Conservation (phyloP, 2,113 vertebrate species). For the Oostethus manadensis region DNA sequence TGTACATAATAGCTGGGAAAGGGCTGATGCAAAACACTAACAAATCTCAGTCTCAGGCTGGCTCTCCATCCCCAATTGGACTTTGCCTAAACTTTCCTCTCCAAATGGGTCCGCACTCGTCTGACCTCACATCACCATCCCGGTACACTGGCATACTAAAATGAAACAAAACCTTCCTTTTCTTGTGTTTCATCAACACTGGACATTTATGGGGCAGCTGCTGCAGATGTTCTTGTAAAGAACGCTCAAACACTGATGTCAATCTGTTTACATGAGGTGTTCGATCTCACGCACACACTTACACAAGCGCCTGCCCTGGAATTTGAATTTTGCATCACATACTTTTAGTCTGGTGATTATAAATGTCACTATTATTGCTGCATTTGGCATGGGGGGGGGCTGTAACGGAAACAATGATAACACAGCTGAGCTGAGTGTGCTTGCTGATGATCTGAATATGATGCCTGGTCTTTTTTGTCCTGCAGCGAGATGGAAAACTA, state of each 20-base stretch:
- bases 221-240: slow-evolving; percentile 74
- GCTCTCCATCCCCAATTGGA: slow-evolving; percentile 52
- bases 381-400: no score
- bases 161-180: slow-evolving; percentile 61
- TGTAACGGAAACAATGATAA: no score
- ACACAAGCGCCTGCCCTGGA: slow-evolving; percentile 34
- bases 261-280: slow-evolving; percentile 67
- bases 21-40: slow-evolving; percentile 11
- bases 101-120: slow-evolving; percentile 56
- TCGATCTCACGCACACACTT: slow-evolving; percentile 62
- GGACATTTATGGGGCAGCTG: slow-evolving; percentile 75
- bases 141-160: slow-evolving; percentile 73
- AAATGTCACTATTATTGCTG: slow-evolving; percentile 25
- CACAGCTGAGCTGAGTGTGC: slow-evolving; percentile 68
- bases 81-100: slow-evolving; percentile 52
- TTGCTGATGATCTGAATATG: slow-evolving; percentile 75
- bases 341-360: slow-evolving; percentile 8
- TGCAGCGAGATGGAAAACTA: slow-evolving; percentile 69
- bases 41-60: slow-evolving; percentile 26
- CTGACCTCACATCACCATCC: slow-evolving; percentile 24
- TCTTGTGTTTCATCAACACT: slow-evolving; percentile 68
- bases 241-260: slow-evolving; percentile 73
- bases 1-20: no score
- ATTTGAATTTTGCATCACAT: not conserved
- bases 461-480: slow-evolving; percentile 71